Conservation (phyloP, 1,140 invertebrate genomes). For the Megathymus violae region DNA sequence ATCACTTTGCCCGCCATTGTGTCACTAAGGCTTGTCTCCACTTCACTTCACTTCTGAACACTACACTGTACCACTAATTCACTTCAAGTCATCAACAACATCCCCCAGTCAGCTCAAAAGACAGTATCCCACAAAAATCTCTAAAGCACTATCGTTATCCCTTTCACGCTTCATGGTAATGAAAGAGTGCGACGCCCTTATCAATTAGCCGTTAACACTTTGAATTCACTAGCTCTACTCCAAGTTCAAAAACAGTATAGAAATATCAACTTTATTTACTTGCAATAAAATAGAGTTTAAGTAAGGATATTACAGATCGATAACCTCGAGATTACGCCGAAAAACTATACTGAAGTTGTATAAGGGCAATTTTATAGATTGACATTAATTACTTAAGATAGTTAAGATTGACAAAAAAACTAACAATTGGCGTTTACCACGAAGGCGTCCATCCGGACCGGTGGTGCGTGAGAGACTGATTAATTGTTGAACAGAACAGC, state of each 20-base stretch:
- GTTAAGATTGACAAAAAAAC: neutral
- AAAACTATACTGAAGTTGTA: too few relatives aligned
- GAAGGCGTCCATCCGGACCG: conserved; percentile 44
- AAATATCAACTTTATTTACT: conserved; percentile 7
- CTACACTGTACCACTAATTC: conserved; percentile 12
- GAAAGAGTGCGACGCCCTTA: conserved; percentile 30
- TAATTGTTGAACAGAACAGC: conserved; percentile 37
- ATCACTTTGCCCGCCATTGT: conserved; percentile 75
- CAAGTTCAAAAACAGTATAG: neutral
- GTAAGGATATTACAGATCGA: too few relatives aligned
- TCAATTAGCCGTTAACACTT: conserved; percentile 34
- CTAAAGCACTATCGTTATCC: neutral
- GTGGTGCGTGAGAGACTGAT: conserved; percentile 51
- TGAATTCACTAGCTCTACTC: conserved; percentile 21
- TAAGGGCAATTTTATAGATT: too few relatives aligned
- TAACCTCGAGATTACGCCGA: too few relatives aligned
- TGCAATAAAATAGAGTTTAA: conserved; percentile 1
- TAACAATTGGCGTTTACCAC: neutral
- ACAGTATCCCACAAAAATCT: conserved; percentile 14
- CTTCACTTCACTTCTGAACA: conserved; percentile 38
- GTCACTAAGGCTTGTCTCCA: conserved; percentile 35
- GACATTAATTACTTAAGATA: too few relatives aligned
- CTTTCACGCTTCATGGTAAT: conserved; percentile 12
- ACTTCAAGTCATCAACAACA: neutral
- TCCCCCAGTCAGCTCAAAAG: conserved; percentile 2